Base-by-base conservation (phyloP, 1,140 invertebrate species). In the Drosophila kohkoa region DNA sequence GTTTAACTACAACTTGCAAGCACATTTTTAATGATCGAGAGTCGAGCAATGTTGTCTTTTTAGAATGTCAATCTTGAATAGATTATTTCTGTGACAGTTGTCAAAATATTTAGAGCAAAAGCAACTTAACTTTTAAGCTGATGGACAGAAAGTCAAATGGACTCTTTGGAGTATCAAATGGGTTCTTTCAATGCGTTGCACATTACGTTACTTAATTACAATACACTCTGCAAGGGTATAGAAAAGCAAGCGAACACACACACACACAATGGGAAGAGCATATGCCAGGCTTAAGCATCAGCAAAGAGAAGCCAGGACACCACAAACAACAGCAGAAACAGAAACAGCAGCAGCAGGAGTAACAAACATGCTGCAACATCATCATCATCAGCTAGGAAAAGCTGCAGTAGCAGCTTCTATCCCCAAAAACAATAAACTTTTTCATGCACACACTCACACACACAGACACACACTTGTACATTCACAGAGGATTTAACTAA, bases 341-440 rank as follows among this genome's bases (percentile, higher is more conserved):
- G 54, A 25, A 25, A 30, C 28, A 46, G 49, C 51, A 54, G 30
- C 49, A 76, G 49, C 72, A 76, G 43, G 25, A 16, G 15, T 25
- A 63, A 28, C 32, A 55, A 45, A 57, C 13, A 38, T 16, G 8
- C 25, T 35, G 38, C 41, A 71, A 52, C 25, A 64, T 13, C n/a
- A 63, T 25, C 32, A 52, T 51, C 51, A 55, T 16, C 68, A 48
- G 49, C 52, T 59, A 49, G 41, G 38, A 67, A 32, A 41, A 62
- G 52, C 62, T 41, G 20, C 28, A 48, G 58, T 38, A 57, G 54
- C 60, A 66, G 43, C 68, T 60, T 72, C 35, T 66, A 41, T 57
- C 41, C 35, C 41, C 52, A 46, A 77, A 73, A 79, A 70, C 79
- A 86, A 86, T 81, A 79, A 87, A 87, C 82, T 87, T 87, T 82